Percentiles rank a stretch among this genome's conserved stretches.
phyloP scores from a whole-genome alignment of 2,113 vertebrate species.

The Megaceryle maxima region DNA sequence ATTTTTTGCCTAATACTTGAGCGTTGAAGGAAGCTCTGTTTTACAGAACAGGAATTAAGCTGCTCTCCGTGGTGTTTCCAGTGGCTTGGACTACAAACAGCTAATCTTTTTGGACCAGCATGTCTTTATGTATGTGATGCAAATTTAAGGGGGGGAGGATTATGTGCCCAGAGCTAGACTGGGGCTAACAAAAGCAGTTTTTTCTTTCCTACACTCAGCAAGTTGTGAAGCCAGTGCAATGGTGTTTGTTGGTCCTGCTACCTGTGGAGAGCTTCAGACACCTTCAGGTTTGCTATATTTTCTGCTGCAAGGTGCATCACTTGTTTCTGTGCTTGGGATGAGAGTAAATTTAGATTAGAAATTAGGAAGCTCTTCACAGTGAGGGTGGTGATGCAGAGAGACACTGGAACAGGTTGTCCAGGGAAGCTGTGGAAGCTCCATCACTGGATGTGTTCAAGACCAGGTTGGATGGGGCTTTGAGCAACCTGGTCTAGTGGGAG shows the following conservation, averaged over 20 bases:
- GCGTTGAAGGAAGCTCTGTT: slow-evolving; percentile 46
- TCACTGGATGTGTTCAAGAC: no score
- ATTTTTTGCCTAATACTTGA: slow-evolving; percentile 59
- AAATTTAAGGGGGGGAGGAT: not conserved
- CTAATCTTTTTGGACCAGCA: not conserved
- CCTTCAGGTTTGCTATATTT: not conserved
- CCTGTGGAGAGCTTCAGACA: not conserved
- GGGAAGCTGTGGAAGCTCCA: no score
- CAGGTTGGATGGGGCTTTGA: no score
- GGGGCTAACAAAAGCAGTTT: not conserved
- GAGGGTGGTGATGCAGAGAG: no score
- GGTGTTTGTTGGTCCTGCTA: not conserved
- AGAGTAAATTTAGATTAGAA: no score
- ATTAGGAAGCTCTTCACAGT: no score
- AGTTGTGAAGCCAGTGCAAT: not conserved
- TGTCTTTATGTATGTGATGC: not conserved
- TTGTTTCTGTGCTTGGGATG: not conserved
- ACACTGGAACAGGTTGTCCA: no score
- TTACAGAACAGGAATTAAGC: not conserved
- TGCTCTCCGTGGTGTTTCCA: not conserved
- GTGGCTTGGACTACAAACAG: not conserved
- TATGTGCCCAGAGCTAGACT: not conserved
- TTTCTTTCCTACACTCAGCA: not conserved
- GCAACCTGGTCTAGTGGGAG: no score
- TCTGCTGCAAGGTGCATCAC: not conserved